phyloP scores from a whole-genome alignment of 2,888 invertebrate species.

The Taenaris catops region DNA sequence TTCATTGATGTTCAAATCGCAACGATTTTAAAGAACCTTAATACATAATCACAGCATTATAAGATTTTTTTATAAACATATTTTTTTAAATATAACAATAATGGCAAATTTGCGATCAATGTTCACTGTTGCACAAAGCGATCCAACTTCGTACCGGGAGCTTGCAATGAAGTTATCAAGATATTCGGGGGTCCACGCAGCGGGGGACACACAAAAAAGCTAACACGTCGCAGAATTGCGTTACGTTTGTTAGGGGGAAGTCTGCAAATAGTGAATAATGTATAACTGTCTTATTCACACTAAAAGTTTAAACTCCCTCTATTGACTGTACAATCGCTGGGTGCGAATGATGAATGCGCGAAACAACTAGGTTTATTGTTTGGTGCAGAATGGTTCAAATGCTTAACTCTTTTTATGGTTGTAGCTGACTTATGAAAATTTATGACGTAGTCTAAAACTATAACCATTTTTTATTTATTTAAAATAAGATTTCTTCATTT shows the following conservation, averaged over 20 bases:
- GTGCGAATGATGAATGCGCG: constrained; percentile 57
- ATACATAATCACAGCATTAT: too few relatives aligned
- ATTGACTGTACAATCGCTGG: constrained; percentile 58
- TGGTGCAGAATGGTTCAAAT: constrained; percentile 7
- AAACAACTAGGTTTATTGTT: constrained; percentile 30
- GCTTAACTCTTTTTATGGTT: too few relatives aligned
- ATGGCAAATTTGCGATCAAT: neutral
- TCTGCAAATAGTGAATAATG: constrained; percentile 65
- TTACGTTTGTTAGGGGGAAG: constrained; percentile 47
- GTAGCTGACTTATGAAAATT: too few relatives aligned
- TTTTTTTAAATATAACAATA: neutral
- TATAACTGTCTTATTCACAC: constrained; percentile 55
- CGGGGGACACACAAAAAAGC: constrained; percentile 59
- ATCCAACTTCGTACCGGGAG: constrained; percentile 34
- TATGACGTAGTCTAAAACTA: too few relatives aligned
- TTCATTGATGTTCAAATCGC: too few relatives aligned
- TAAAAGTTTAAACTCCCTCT: constrained; percentile 69
- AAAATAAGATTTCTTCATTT: too few relatives aligned
- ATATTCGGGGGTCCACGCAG: constrained; percentile 42
- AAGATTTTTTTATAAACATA: too few relatives aligned
- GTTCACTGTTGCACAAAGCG: constrained; percentile 29
- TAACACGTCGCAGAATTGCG: constrained; percentile 51
- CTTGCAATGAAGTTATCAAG: constrained; percentile 76
- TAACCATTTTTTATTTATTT: too few relatives aligned
- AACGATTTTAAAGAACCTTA: too few relatives aligned